phyloP scores from a whole-genome alignment of 2,888 invertebrate species.

The Drosophila villosipedis region DNA sequence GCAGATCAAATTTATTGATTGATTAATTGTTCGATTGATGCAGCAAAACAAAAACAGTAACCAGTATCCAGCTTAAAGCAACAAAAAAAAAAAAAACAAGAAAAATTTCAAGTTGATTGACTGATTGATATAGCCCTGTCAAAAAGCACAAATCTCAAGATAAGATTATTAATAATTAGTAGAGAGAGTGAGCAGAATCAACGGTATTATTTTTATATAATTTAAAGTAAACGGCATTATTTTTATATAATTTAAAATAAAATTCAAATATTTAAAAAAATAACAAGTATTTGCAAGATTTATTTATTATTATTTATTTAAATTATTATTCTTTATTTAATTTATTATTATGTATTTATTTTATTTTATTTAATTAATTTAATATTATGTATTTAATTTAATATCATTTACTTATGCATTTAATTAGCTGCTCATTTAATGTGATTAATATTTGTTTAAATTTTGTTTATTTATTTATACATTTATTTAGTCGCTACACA shows the following conservation, averaged over 20 bases:
- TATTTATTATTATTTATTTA: neutral
- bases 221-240: neutral
- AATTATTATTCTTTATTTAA: no score
- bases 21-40: neutral
- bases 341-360: no score
- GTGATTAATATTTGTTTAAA: no score
- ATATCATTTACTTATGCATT: no score
- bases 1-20: neutral
- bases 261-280: neutral
- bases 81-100: neutral
- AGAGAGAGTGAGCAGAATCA: no score
- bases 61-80: neutral
- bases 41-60: neutral
- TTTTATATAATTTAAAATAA: neutral
- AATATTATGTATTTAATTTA: no score
- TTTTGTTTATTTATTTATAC: neutral
- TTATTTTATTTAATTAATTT: no score
- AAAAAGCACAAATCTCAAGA: neutral
- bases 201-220: neutral
- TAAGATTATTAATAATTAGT: no score
- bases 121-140: neutral
- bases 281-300: no score
- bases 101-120: neutral
- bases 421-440: no score
- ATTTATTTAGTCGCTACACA: no score